phyloP scores from a whole-genome alignment of 1,140 invertebrate species.

The Drosophila sp. region DNA sequence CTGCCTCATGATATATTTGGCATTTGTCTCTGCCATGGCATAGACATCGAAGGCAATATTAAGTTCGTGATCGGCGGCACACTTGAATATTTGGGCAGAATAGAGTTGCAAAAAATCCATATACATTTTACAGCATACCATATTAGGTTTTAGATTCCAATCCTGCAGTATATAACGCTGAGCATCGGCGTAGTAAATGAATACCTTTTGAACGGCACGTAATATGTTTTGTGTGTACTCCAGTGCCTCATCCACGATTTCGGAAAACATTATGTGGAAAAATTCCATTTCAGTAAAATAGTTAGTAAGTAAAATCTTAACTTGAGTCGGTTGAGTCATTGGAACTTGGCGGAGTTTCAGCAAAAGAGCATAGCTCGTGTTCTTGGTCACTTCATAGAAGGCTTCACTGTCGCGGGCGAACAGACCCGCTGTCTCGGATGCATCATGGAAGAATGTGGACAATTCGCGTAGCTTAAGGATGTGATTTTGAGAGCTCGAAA shows the following conservation, averaged over 20 bases:
- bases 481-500: slow-evolving; percentile 27
- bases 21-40: slow-evolving; percentile 60
- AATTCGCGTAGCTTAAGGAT: slow-evolving; percentile 44
- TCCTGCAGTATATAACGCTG: slow-evolving; percentile 53
- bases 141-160: slow-evolving; percentile 56
- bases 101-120: slow-evolving; percentile 63
- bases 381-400: slow-evolving; percentile 60
- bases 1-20: slow-evolving; percentile 68
- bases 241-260: slow-evolving; percentile 66
- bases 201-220: slow-evolving; percentile 40
- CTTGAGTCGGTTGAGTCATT: slow-evolving; percentile 45
- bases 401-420: slow-evolving; percentile 53
- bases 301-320: slow-evolving; percentile 62
- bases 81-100: slow-evolving; percentile 65
- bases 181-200: slow-evolving; percentile 60
- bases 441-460: slow-evolving; percentile 50
- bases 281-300: slow-evolving; percentile 80
- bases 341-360: slow-evolving; percentile 68
- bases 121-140: slow-evolving; percentile 57
- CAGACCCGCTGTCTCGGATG: slow-evolving; percentile 29
- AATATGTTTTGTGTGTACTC: slow-evolving; percentile 63
- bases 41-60: slow-evolving; percentile 60
- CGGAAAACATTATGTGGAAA: slow-evolving; percentile 69
- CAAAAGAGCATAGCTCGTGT: slow-evolving; percentile 58
- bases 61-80: slow-evolving; percentile 47